Evolutionary conservation across 2,113 vertebrate species (phyloP).

Genomic region (Crotophaga sulcirostris): DNA sequence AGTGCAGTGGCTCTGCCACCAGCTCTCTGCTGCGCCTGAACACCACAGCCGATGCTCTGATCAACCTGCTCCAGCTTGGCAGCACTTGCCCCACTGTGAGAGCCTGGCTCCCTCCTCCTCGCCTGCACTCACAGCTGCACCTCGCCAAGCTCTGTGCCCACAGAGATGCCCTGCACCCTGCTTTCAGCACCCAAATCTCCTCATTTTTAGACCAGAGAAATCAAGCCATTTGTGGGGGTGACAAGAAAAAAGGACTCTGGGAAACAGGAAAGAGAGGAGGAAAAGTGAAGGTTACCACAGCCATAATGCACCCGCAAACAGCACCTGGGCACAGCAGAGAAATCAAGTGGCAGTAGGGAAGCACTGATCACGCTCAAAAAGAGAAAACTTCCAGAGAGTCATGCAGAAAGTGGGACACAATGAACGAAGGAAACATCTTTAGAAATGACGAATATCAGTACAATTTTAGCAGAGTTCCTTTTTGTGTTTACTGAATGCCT

Average conservation of each 20-base stretch:
- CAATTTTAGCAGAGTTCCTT: background rate
- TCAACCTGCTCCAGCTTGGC: rapidly evolving
- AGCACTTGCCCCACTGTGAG: rapidly evolving
- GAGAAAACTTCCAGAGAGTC: background rate
- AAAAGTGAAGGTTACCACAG: background rate
- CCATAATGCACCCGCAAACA: background rate
- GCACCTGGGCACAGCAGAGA: background rate
- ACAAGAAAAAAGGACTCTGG: background rate
- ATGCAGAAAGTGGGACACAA: background rate
- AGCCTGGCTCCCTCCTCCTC: background rate
- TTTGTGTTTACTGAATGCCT: background rate
- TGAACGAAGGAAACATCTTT: background rate
- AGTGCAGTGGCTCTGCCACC: rapidly evolving
- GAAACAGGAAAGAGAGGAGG: background rate
- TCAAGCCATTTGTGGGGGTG: background rate
- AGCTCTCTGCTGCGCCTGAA: background rate
- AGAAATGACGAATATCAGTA: background rate
- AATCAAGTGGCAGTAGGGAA: rapidly evolving
- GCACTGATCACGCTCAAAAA: background rate
- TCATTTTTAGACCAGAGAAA: background rate
- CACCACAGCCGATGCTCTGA: rapidly evolving
- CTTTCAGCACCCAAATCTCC: background rate
- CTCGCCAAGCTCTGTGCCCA: background rate
- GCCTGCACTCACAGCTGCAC: rapidly evolving
- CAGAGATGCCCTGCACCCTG: rapidly evolving